Base-by-base conservation (phyloP, 2,888 invertebrate genomes). In the Rhopalosiphum nymphaeae region DNA sequence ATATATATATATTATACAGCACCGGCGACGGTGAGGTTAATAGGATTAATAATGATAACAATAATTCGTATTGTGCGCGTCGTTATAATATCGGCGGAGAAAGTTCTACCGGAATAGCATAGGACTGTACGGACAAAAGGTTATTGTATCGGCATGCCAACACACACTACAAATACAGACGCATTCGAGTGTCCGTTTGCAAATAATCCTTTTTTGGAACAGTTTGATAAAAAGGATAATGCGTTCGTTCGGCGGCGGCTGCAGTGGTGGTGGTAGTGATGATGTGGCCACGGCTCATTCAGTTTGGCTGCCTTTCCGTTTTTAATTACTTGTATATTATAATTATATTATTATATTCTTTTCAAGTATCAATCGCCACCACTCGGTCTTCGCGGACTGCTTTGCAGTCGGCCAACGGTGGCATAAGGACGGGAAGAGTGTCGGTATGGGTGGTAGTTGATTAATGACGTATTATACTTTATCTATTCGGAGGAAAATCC, bases 281-380 rank as follows among this genome's bases (percentile, higher is more conserved):
- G 36, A 36, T 21, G 2, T 21, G 21, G 21, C 36, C 21, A 21
- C 5, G 36, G 67, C 67, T 46, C n/a, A 16, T 36, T 13, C 57
- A 4, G 36, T 36, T 93, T 93, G 93, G 93, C 93, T n/a, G 53
- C 89, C 84, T 90, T 61, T 93, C 84, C 89, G n/a, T 89, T 93
- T 93, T 89, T 89, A 93, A 93, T 93, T 93, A 93, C 53, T 92
- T 78, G 36, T 78, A 36, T 36, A 42, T 36, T 78, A 36, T 78
- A 36, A 78, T 78, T 78, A 78, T 78, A 7, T 67, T n/a, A 9
- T 29, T 36, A 36, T 78, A 78, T 78, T 86, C 29, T 84, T 53
- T 49, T 56, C 46, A 25, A 53, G 4, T n/a, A 78, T 57, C 49
- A 29, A 53, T 67, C 89, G 42, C 25, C n/a, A 3, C 61, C 25